A percentile compares a stretch with the other conserved stretches of the same genome.
These are phyloP conservation scores for Calliopum simillimum DNA, from an alignment of 2,888 invertebrate species.

Conservation along the genomic window DNA sequence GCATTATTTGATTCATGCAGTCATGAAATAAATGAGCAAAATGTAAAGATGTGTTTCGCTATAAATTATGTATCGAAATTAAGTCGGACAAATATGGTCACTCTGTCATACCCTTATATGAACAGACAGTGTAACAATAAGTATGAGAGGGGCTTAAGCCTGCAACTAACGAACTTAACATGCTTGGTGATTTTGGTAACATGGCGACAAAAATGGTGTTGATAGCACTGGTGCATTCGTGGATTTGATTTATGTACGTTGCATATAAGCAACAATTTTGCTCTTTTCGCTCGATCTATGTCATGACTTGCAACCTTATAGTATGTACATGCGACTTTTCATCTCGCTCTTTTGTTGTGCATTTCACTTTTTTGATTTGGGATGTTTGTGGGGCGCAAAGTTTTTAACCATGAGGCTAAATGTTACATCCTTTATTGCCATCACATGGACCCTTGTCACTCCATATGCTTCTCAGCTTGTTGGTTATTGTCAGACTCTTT, in stretches of 20 bases:
- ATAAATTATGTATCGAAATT: too few species aligned
- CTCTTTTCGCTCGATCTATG: not conserved
- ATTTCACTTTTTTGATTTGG: not conserved
- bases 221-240: not conserved
- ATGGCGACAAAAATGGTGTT: not conserved
- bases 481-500: not conserved
- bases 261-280: not conserved
- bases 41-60: too few species aligned
- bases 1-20: too few species aligned
- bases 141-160: too few species aligned
- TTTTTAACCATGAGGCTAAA: not conserved
- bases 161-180: too few species aligned
- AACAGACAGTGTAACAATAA: too few species aligned
- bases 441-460: conserved; percentile 8
- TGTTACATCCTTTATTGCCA: not conserved
- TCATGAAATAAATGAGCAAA: too few species aligned
- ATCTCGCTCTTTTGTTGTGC: not conserved
- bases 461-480: not conserved
- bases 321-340: not conserved
- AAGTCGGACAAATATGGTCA: too few species aligned
- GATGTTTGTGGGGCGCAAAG: not conserved
- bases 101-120: too few species aligned
- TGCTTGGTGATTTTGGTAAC: not conserved
- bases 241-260: conserved; percentile 33
- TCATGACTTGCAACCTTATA: too few species aligned